Conservation (phyloP, 2,113 vertebrate genomes). For the Corydoras maculifer region DNA sequence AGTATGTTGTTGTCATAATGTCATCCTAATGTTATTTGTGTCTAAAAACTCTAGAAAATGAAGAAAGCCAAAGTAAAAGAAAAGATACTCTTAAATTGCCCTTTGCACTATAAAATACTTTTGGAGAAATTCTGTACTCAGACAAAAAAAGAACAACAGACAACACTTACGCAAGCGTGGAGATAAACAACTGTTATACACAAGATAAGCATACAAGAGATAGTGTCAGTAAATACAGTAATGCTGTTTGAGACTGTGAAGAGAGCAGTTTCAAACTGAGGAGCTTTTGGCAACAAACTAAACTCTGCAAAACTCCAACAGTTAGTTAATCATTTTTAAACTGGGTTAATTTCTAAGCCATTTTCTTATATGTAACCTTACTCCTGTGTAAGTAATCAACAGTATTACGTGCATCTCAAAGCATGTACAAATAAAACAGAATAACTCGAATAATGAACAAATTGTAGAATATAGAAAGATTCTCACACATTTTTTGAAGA, state of each 20-base stretch:
- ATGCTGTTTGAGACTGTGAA: too few relatives aligned
- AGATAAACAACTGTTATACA: neutral
- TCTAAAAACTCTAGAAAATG: neutral
- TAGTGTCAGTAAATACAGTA: conserved; percentile 1
- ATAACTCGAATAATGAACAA: too few relatives aligned
- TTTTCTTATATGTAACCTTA: conserved; percentile 15
- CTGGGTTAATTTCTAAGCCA: conserved; percentile 1
- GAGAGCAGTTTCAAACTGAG: too few relatives aligned
- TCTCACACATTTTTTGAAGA: too few relatives aligned
- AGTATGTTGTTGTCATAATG: conserved; percentile 9
- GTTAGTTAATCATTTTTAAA: too few relatives aligned
- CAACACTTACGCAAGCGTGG: neutral
- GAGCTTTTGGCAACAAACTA: too few relatives aligned
- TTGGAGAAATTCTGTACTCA: conserved; percentile 1
- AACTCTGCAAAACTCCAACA: too few relatives aligned
- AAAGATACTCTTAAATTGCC: neutral
- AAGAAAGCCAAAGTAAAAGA: neutral
- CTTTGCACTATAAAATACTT: conserved; percentile 3
- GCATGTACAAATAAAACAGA: neutral
- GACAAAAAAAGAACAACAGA: neutral
- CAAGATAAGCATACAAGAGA: neutral
- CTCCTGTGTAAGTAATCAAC: conserved; percentile 8
- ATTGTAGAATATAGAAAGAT: too few relatives aligned
- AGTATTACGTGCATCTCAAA: conserved; percentile 12
- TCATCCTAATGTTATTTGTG: neutral